Evolutionary conservation across 2,888 invertebrate genomes (phyloP).

Genomic region (Escarpia spicata): DNA sequence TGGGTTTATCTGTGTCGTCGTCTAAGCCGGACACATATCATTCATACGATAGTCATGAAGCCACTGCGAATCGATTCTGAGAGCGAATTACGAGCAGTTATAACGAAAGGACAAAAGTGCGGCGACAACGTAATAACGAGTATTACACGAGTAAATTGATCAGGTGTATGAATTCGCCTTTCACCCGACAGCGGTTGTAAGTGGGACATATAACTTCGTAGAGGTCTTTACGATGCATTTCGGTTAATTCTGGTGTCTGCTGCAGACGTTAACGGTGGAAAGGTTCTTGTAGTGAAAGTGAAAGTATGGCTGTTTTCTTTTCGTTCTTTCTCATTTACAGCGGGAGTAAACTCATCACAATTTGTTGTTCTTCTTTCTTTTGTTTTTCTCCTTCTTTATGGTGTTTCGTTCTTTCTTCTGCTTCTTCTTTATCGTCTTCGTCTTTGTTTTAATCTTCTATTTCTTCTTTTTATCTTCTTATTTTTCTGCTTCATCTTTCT

Average conservation of each 20-base stretch:
- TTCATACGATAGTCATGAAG: not conserved
- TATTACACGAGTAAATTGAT: not conserved
- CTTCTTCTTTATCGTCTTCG: too few species aligned
- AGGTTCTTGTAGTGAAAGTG: not conserved
- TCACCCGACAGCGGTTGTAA: not conserved
- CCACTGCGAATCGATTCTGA: not conserved
- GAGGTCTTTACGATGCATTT: not conserved
- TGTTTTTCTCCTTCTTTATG: too few species aligned
- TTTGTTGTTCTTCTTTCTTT: too few species aligned
- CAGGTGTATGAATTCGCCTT: not conserved
- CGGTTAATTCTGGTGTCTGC: not conserved
- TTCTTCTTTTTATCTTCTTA: too few species aligned
- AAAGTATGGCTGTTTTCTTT: too few species aligned
- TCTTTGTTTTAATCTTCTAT: too few species aligned
- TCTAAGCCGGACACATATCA: not conserved
- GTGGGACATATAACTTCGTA: not conserved
- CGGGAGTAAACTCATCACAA: too few species aligned
- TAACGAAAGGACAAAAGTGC: not conserved
- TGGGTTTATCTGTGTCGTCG: not conserved
- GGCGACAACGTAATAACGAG: not conserved
- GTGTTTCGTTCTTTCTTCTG: too few species aligned
- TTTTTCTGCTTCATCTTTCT: too few species aligned
- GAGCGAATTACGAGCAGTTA: not conserved
- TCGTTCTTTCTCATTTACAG: too few species aligned
- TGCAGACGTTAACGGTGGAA: not conserved